Evolutionary conservation across 2,797 vertebrate genomes (phyloP).

Genomic region (Catharus ustulatus): DNA sequence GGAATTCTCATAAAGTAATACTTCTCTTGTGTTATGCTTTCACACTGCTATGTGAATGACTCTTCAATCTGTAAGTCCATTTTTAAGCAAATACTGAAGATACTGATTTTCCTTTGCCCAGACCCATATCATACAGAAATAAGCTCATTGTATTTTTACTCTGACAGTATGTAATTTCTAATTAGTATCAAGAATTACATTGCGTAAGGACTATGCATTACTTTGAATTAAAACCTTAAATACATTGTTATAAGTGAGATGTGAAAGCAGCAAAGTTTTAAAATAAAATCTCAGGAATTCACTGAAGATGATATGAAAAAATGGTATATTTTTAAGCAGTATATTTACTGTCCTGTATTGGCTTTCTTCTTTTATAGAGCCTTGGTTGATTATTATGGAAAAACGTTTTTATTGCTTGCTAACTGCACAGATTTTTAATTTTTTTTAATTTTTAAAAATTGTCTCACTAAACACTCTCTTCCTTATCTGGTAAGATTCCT

Average conservation of each 20-base stretch:
- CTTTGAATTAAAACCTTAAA: background rate
- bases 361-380: background rate
- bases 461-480: background rate
- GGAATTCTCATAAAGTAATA: background rate
- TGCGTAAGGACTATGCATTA: background rate
- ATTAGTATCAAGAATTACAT: background rate
- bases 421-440: background rate
- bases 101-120: background rate
- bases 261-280: background rate
- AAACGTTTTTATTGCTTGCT: background rate
- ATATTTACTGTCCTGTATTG: background rate
- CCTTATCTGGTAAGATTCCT: background rate
- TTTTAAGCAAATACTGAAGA: background rate
- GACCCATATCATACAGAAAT: background rate
- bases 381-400: background rate
- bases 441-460: background rate
- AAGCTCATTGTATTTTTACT: background rate
- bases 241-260: background rate
- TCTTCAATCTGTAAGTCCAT: background rate
- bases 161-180: background rate
- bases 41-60: background rate
- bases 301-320: background rate
- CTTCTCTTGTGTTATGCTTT: background rate
- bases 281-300: background rate
- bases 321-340: background rate